Base-by-base conservation (phyloP, 2,888 invertebrate genomes). In the Danaus chrysippus region DNA sequence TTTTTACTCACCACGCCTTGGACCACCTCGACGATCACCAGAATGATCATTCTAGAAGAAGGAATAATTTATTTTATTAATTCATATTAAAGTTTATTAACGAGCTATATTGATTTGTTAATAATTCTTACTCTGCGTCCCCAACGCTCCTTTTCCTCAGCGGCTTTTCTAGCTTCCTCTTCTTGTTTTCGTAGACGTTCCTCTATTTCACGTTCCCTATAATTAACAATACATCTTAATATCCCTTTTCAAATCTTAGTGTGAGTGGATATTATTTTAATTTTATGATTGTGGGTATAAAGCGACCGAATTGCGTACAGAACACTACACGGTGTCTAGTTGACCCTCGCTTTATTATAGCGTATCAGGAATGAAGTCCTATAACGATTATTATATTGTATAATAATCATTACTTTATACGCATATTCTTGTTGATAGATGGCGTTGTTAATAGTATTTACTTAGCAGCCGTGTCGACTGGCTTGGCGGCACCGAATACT, bases 401-500 rank as follows among this genome's bases (percentile, higher is more conserved):
- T 72, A 68, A 71, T 67, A 71, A 70, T 63, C 76, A 74, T 76
- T 75, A 71, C 68, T 76, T 71, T 54, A 71, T 75, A 83, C 86
- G 87, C 87, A 66, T 59, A 54, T 12, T 46, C 6, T 13, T 43
- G 15, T 13, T 44, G 54, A 13, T n/a, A 42, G 56, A 15, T 42
- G 23, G 23, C 23, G 23, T 34, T 34, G 23, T 34, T 2, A 5
- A 34, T 12, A 23, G 49, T 13, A 74, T 83, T 82, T 54, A 91
- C 91, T 95, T 93, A 54, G 96, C 95, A 58, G 96, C 94, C 1
- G 98, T 99, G 81, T 98, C 98, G 0, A 99, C 98, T 0, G 98
- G 98, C 81, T 96, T 97, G 15, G 98, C 98, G 42, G 94, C 95
- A n/a, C 98, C 98, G 81, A 98, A 98, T 71, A 98, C 97, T 62